phyloP scores from a whole-genome alignment of 2,888 invertebrate genomes.

The Clitarchus hookeri region DNA sequence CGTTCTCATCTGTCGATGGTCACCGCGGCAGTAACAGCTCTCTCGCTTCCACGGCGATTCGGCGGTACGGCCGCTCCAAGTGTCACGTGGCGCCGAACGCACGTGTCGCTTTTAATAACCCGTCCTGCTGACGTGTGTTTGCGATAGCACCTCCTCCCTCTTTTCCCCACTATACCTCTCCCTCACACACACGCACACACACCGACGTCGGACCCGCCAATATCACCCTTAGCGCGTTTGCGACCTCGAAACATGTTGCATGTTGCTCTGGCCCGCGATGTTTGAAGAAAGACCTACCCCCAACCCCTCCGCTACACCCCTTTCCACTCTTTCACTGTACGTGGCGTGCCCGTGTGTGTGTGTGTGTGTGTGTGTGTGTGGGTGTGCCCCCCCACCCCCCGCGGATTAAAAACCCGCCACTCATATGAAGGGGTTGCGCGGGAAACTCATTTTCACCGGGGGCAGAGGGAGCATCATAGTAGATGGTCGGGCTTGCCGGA shows the following conservation, averaged over 20 bases:
- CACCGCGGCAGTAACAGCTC: too few species aligned
- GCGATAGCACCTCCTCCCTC: neutral
- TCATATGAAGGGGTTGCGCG: neutral
- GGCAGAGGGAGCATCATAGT: neutral
- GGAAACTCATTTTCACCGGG: constrained; percentile 14
- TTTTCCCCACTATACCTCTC: too few species aligned
- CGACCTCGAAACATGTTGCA: constrained; percentile 5
- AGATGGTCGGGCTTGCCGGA: constrained; percentile 2
- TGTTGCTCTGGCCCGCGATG: neutral
- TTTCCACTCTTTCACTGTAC: neutral
- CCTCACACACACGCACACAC: neutral
- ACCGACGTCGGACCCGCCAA: neutral
- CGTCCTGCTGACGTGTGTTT: neutral
- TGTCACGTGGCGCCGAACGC: neutral
- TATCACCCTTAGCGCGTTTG: neutral
- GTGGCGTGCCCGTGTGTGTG: neutral
- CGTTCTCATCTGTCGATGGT: too few species aligned
- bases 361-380: neutral
- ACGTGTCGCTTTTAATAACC: neutral
- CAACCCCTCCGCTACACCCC: neutral
- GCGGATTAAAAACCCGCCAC: constrained; percentile 14
- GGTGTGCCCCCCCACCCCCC: neutral
- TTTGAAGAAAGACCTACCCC: constrained; percentile 1
- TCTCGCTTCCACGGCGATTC: too few species aligned
- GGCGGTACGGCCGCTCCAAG: too few species aligned